Conservation (phyloP, 2,888 invertebrate genomes). For the Chrysina gloriosa region DNA sequence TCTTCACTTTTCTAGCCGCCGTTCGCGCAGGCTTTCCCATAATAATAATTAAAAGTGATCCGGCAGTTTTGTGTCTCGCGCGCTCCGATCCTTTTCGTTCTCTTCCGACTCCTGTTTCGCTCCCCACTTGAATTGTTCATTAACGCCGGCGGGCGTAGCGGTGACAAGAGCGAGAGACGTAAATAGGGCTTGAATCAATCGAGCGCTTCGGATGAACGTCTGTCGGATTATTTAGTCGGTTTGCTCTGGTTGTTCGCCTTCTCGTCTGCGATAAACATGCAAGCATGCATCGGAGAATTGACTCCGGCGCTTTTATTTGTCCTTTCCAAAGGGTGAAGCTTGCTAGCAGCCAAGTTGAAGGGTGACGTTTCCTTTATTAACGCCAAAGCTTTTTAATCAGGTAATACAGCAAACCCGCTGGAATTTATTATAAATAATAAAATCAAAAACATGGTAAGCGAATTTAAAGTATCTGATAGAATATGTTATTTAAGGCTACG, state of each 20-base stretch:
- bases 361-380: not conserved
- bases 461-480: too few species aligned
- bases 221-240: conserved; percentile 24
- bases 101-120: not conserved
- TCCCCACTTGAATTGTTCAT: conserved; percentile 31
- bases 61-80: conserved; percentile 5
- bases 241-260: conserved; percentile 3
- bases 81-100: not conserved
- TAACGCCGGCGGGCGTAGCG: conserved; percentile 21
- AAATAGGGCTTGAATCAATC: conserved; percentile 34
- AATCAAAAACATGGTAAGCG: too few species aligned
- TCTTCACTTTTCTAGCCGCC: conserved; percentile 2
- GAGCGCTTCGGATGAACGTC: conserved; percentile 30
- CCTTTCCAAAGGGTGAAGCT: not conserved
- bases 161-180: not conserved
- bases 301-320: not conserved
- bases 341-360: not conserved
- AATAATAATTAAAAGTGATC: conserved; percentile 35
- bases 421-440: not conserved
- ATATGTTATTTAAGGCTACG: too few species aligned
- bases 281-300: conserved; percentile 1
- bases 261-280: conserved; percentile 2
- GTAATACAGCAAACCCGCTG: not conserved
- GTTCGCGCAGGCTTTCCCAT: conserved; percentile 23
- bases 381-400: not conserved